Evolutionary conservation across 2,888 invertebrate species (phyloP), one percentile per base, ranked within the genome.

Genomic region (Drosophila stalkeri): DNA sequence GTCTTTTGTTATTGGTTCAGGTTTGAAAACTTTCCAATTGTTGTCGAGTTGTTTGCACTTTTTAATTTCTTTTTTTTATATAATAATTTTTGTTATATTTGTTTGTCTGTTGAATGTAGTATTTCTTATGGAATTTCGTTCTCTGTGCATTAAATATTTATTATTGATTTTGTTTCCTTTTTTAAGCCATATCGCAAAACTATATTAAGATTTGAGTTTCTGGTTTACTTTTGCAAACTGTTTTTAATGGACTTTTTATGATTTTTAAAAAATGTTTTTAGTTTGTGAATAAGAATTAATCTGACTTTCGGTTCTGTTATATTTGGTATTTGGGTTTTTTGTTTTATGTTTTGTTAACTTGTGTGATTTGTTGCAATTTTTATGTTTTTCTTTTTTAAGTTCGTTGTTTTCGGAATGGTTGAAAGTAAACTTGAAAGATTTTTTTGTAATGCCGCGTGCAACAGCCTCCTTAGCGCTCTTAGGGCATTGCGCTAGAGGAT

Each of bases 261-360:
- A 7, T 23, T 23, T 52, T 23, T 37, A 23, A 16, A 66, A 61
- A 56, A 51, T 61, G 54, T 37, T 70, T 70, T 70, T 39, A 70
- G 56, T 62, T 70, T 72, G 72, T 49, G 46, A 60, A 81, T 80
- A 89, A 74, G 67, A 86, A 81, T 80, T 84, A 86, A 87, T 91
- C 91, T 91, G 91, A 91, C 92, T 90, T 91, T 90, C 63, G 88
- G 75, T 81, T 63, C 31, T 69, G 72, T 66, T 66, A 60, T 64
- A 73, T 55, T 55, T 33, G 61, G 49, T 54, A 49, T 71, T 59
- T 55, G 54, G 52, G 27, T 65, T 70, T 76, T 74, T 47, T 46
- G 69, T 59, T 72, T 77, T 23, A 6, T 8, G 54, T 35, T 59
- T 47, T n/a, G 35, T 59, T 14, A 78, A 83, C 69, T 74, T 86